Conservation (phyloP, 2,888 invertebrate genomes). For the Polyploca ridens region DNA sequence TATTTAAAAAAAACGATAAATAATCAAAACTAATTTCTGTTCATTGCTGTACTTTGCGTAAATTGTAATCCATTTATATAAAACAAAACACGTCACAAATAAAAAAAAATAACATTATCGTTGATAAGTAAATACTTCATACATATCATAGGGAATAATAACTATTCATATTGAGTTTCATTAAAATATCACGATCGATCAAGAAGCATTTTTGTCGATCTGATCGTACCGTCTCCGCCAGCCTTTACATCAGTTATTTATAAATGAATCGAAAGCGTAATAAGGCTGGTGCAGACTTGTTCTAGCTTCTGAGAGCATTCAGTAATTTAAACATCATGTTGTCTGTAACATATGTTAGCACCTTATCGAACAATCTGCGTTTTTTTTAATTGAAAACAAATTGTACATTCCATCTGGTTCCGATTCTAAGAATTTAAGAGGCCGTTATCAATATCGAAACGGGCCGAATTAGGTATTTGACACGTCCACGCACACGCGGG, state of each 20-base stretch:
- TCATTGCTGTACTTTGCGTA: too few relatives aligned
- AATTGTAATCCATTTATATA: too few relatives aligned
- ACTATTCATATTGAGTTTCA: neutral
- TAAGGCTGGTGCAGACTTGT: neutral
- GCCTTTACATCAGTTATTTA: slow-evolving; percentile 1
- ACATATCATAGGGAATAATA: too few relatives aligned
- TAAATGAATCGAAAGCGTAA: neutral
- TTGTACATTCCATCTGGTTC: neutral
- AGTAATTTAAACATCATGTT: slow-evolving; percentile 10
- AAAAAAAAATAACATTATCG: too few relatives aligned
- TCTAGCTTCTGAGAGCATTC: neutral
- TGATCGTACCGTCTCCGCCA: neutral
- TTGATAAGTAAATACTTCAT: too few relatives aligned
- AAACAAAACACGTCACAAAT: too few relatives aligned
- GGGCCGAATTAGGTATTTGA: too few relatives aligned
- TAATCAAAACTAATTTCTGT: too few relatives aligned
- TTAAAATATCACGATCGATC: neutral
- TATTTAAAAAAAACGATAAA: too few relatives aligned
- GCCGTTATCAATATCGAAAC: too few relatives aligned
- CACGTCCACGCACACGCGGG: too few relatives aligned
- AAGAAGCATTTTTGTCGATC: neutral
- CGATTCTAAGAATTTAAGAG: neutral
- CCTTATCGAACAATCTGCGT: neutral
- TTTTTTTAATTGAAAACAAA: neutral
- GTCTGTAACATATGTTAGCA: neutral